A percentile compares a stretch with the other conserved stretches of the same genome.
Conservation (phyloP, 2,888 invertebrate species). For the Nomada goodeniana region DNA sequence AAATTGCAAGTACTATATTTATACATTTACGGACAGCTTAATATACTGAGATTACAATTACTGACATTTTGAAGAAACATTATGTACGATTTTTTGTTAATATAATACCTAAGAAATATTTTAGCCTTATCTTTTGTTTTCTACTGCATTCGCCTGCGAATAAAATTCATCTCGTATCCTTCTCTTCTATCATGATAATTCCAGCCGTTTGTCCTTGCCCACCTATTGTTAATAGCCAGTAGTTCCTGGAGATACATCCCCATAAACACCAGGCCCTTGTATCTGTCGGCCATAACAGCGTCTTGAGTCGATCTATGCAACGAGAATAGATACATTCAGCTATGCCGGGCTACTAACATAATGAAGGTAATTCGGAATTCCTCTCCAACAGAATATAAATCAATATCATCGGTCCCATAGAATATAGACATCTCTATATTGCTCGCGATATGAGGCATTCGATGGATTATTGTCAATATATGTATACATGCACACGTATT, state of each 20-base stretch:
- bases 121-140: not conserved
- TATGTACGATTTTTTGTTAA: too few species aligned
- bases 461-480: too few species aligned
- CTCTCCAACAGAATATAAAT: too few species aligned
- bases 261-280: constrained; percentile 29
- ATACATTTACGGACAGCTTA: too few species aligned
- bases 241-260: constrained; percentile 19
- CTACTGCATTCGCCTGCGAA: not conserved
- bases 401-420: too few species aligned
- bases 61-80: too few species aligned
- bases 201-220: constrained; percentile 16
- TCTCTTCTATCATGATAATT: constrained; percentile 1
- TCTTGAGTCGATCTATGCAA: constrained; percentile 12
- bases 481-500: too few species aligned
- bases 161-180: constrained; percentile 2
- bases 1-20: too few species aligned
- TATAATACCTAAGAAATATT: too few species aligned
- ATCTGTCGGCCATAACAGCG: constrained; percentile 36
- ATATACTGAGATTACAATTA: too few species aligned
- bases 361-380: not conserved
- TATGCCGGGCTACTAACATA: constrained; percentile 14
- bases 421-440: too few species aligned
- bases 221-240: constrained; percentile 49
- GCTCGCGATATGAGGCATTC: too few species aligned
- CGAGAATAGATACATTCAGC: constrained; percentile 30